Evolutionary conservation across 2,797 vertebrate genomes (phyloP).

Genomic region (Sibirionetta formosa): DNA sequence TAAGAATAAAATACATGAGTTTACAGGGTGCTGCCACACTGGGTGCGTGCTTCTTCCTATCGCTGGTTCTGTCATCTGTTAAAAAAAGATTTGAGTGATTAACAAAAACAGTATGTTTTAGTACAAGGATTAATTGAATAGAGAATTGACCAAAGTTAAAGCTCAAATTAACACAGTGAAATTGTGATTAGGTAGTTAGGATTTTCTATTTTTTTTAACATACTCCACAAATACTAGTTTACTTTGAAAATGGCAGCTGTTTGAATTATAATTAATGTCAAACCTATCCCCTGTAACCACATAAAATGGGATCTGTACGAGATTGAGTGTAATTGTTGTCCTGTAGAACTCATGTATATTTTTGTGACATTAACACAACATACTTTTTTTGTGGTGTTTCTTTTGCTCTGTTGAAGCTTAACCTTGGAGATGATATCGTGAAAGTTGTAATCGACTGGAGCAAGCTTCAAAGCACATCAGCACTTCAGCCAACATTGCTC

Average conservation of each 20-base stretch:
- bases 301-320: not conserved
- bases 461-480: conserved; percentile 81
- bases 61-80: not conserved
- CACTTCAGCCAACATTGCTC: conserved; percentile 83
- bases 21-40: not conserved
- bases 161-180: not conserved
- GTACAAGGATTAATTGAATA: not conserved
- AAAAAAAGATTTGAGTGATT: not conserved
- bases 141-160: not conserved
- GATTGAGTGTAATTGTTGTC: not conserved
- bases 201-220: not conserved
- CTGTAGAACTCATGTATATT: conserved; percentile 25
- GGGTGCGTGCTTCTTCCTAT: not conserved
- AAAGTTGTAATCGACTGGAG: conserved; percentile 88
- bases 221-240: not conserved
- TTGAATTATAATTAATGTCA: not conserved
- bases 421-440: conserved; percentile 88
- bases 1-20: not conserved
- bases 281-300: not conserved
- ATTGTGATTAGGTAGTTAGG: not conserved
- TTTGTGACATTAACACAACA: conserved; percentile 42
- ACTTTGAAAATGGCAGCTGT: not conserved
- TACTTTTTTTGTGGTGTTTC: conserved; percentile 71
- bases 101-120: not conserved
- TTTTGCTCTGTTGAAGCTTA: conserved; percentile 85